Conservation (phyloP, 2,888 invertebrate genomes). For the Calliscelio sp. region DNA sequence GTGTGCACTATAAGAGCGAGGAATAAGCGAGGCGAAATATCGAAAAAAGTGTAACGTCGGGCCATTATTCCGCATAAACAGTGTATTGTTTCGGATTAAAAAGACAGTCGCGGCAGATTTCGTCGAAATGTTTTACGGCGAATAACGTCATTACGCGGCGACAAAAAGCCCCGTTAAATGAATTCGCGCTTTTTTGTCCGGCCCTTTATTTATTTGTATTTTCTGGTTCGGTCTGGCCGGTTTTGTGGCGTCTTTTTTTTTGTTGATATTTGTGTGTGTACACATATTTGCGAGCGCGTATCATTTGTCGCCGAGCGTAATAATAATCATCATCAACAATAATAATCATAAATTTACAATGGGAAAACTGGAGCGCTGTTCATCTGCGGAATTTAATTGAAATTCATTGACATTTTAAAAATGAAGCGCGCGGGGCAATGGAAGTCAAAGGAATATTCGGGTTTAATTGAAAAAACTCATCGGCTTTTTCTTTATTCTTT, state of each 20-base stretch:
- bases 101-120: constrained; percentile 49
- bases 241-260: constrained; percentile 10
- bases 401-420: constrained; percentile 48
- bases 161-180: constrained; percentile 57
- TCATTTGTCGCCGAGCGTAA: too few relatives aligned
- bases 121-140: constrained; percentile 53
- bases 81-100: constrained; percentile 56
- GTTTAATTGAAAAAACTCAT: constrained; percentile 53
- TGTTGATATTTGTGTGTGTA: neutral
- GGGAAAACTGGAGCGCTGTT: constrained; percentile 36
- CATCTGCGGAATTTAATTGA: constrained; percentile 39
- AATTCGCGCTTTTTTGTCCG: constrained; percentile 45
- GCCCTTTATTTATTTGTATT: constrained; percentile 21
- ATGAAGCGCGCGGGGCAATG: constrained; percentile 13
- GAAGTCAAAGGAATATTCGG: constrained; percentile 49
- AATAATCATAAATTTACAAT: constrained; percentile 34
- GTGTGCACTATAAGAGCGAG: too few relatives aligned
- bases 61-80: constrained; percentile 59
- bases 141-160: constrained; percentile 49
- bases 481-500: constrained; percentile 21
- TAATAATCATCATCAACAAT: neutral
- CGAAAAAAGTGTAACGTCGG: constrained; percentile 43
- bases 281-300: constrained; percentile 1
- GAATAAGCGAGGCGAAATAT: constrained; percentile 53
- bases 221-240: neutral